Evolutionary conservation across 2,797 vertebrate species (phyloP).

Genomic region (Oreortyx pictus): DNA sequence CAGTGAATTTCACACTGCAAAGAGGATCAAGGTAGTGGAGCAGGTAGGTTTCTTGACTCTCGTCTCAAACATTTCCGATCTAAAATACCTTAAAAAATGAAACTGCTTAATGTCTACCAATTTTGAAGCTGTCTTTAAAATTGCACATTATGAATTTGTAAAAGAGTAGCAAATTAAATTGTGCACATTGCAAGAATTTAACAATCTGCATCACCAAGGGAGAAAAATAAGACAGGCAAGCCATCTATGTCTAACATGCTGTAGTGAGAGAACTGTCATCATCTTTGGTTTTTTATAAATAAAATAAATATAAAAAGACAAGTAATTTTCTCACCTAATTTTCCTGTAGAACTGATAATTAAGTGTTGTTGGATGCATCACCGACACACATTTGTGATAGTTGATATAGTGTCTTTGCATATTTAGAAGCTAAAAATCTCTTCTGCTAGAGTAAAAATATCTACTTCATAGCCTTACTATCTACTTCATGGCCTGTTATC

Average conservation of each 20-base stretch:
- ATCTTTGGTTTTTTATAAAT: constrained; percentile 80
- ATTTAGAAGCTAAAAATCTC: constrained; percentile 79
- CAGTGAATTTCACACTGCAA: neutral
- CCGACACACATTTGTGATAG: constrained; percentile 78
- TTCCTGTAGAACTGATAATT: constrained; percentile 86
- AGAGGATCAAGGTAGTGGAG: neutral
- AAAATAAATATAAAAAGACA: constrained; percentile 86
- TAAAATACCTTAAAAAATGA: neutral
- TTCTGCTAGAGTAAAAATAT: constrained; percentile 75
- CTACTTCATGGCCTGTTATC: constrained; percentile 57
- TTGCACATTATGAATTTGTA: neutral
- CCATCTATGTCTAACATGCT: constrained; percentile 40
- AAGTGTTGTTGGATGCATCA: constrained; percentile 83
- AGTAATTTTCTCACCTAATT: constrained; percentile 88
- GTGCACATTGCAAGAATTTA: neutral
- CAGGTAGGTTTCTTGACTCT: neutral
- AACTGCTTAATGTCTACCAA: neutral
- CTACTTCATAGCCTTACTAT: constrained; percentile 59
- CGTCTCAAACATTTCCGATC: neutral
- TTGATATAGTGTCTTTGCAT: constrained; percentile 82
- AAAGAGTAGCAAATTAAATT: constrained; percentile 19
- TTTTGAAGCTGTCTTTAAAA: neutral
- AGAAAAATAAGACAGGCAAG: constrained; percentile 11
- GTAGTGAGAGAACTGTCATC: constrained; percentile 64
- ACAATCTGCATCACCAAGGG: neutral